phyloP scores from a whole-genome alignment of 2,113 vertebrate genomes.

The Podilymbus podiceps region DNA sequence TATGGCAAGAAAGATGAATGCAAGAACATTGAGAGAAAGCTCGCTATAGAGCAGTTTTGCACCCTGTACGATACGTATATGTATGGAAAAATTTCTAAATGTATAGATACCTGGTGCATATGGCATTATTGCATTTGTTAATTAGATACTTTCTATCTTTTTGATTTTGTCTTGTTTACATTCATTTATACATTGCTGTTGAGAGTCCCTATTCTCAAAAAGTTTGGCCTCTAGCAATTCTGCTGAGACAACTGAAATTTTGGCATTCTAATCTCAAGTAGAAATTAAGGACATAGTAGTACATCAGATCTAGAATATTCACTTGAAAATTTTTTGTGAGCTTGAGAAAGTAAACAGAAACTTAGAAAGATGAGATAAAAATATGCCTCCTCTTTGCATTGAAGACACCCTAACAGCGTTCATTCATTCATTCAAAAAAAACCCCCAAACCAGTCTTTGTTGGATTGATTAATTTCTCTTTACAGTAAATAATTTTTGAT shows the following conservation, averaged over 20 bases:
- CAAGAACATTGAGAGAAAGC: background rate
- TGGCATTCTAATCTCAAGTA: background rate
- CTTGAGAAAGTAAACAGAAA: background rate
- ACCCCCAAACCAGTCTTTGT: background rate
- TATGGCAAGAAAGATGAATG: background rate
- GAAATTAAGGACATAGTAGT: background rate
- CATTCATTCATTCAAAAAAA: no score
- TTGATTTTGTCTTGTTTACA: background rate
- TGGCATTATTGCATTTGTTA: background rate
- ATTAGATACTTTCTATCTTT: background rate
- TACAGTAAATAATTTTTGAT: background rate
- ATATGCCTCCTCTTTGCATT: background rate
- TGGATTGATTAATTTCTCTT: background rate
- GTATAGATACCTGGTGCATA: rapidly evolving
- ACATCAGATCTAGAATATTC: background rate
- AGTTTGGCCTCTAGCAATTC: background rate
- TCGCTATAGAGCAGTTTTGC: background rate
- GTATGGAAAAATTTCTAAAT: background rate
- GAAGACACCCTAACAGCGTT: background rate
- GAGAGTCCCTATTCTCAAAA: background rate
- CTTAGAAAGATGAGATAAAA: background rate
- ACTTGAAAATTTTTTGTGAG: background rate
- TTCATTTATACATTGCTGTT: background rate
- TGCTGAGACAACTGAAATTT: background rate
- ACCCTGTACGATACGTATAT: background rate